These are phyloP conservation scores for Chouioia cunea DNA, from an alignment of 2,888 invertebrate species.

Conservation along the genomic window DNA sequence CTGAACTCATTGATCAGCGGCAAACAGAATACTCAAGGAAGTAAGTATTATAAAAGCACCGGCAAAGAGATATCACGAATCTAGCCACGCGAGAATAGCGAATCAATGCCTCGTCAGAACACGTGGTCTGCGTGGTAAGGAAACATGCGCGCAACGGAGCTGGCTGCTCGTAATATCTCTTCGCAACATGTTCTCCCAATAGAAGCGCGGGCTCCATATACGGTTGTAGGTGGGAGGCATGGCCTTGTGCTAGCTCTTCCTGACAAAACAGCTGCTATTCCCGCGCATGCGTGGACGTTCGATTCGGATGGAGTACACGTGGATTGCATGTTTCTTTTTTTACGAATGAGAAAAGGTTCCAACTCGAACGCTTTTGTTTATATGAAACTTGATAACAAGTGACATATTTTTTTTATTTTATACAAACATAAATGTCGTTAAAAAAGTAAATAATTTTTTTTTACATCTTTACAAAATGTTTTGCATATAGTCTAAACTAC, in stretches of 20 bases:
- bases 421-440: too few relatives aligned
- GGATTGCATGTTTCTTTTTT: too few relatives aligned
- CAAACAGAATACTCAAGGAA: constrained; percentile 48
- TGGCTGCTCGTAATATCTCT: constrained; percentile 28
- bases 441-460: too few relatives aligned
- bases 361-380: too few relatives aligned
- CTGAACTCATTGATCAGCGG: constrained; percentile 58
- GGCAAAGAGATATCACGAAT: constrained; percentile 26
- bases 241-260: constrained; percentile 51
- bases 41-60: neutral
- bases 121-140: constrained; percentile 60
- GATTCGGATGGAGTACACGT: too few relatives aligned
- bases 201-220: constrained; percentile 67
- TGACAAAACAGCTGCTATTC: neutral
- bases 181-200: constrained; percentile 55
- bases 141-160: constrained; percentile 14
- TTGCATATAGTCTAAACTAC: too few relatives aligned
- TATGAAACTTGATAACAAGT: too few relatives aligned
- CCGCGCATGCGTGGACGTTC: neutral
- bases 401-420: too few relatives aligned
- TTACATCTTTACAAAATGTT: too few relatives aligned
- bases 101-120: constrained; percentile 51
- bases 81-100: constrained; percentile 8
- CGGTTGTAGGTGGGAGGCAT: constrained; percentile 64
- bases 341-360: too few relatives aligned